phyloP scores from a whole-genome alignment of 2,888 invertebrate genomes.

The Drosophila merina region DNA sequence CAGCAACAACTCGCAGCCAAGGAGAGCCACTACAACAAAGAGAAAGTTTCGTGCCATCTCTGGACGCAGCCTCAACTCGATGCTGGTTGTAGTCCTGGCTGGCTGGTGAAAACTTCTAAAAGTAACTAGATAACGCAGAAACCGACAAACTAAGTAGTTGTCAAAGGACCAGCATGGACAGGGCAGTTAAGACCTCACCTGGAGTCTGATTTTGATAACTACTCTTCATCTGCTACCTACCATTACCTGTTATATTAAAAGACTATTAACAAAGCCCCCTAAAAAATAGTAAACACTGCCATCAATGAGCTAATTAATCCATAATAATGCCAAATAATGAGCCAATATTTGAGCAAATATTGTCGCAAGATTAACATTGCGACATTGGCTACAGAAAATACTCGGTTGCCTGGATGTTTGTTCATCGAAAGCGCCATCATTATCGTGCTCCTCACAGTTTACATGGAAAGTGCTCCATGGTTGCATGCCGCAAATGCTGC shows the following conservation, averaged over 20 bases:
- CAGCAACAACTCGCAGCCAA: slow-evolving; percentile 34
- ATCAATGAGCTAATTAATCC: slow-evolving; percentile 71
- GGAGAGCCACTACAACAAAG: slow-evolving; percentile 47
- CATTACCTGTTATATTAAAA: slow-evolving; percentile 13
- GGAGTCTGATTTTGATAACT: no score
- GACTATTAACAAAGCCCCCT: slow-evolving; percentile 42
- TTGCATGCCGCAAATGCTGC: slow-evolving; percentile 53
- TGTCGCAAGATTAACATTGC: slow-evolving; percentile 45
- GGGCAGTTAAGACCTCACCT: no score
- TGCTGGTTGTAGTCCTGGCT: slow-evolving; percentile 64
- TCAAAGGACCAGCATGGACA: neutral
- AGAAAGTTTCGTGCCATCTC: slow-evolving; percentile 55
- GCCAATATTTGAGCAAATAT: slow-evolving; percentile 70
- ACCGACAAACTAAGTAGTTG: slow-evolving; percentile 48
- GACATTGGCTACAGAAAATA: slow-evolving; percentile 46
- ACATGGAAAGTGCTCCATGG: slow-evolving; percentile 63
- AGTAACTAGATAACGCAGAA: slow-evolving; percentile 69
- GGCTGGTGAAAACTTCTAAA: slow-evolving; percentile 65
- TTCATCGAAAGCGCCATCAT: slow-evolving; percentile 73
- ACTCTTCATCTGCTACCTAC: no score
- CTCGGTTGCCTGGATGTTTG: slow-evolving; percentile 10
- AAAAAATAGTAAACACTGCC: neutral
- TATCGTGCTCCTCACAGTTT: slow-evolving; percentile 76
- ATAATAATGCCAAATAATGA: slow-evolving; percentile 70
- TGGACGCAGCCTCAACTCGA: slow-evolving; percentile 33